Evolutionary conservation across 2,113 vertebrate genomes (phyloP), one percentile per base, ranked within the genome.

Genomic region (Pterocles orientalis): DNA sequence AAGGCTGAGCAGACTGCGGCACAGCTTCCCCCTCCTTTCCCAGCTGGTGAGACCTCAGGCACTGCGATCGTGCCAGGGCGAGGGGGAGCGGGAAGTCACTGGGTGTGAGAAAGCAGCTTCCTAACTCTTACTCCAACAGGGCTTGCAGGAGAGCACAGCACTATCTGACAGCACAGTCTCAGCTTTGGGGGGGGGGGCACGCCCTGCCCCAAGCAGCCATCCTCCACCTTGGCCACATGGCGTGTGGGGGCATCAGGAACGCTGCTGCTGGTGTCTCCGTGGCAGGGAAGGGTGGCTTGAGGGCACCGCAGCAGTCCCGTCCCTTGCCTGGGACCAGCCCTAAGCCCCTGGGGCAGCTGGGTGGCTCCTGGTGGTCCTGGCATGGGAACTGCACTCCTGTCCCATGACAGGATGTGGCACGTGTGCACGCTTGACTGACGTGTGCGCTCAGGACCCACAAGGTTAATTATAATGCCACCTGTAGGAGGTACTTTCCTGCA

Each of bases 381-480:
- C 60, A 26, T 9, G 53, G 77, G 43, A 86, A 45, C 26, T 0
- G 1, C 12, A 43, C 72, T 79, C 23, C 64, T 53, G 61, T 53
- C 21, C 56, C 92, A 88, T 0, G 34, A 68, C 9, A 24, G 25
- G 86, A 88, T 0, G 3, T 54, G 81, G 77, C 76, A 64, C 3
- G 7, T 2, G 3, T 9, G 34, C 48, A 24, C 3, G 3, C 51
- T 28, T 3, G 41, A 57, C 36, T 76, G 91, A 81, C 58, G 14
- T 36, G 43, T 24, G 61, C 53, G 18, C 65, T 48, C 79, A 34
- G 66, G 83, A 57, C 64, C 68, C 78, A 72, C 78, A 86, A 92
- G 89, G 61, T 81, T 92, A 92, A 50, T 94, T 93, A 82, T 50
- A 80, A 86, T 65, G 95, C 91, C 91, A 91, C 60, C 64, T 87